A percentile compares a stretch with the other conserved stretches of the same genome.
These are phyloP conservation scores for Zoanthus sansibaricus DNA, from an alignment of 92 coral and sea anemone species.

Conservation along the genomic window DNA sequence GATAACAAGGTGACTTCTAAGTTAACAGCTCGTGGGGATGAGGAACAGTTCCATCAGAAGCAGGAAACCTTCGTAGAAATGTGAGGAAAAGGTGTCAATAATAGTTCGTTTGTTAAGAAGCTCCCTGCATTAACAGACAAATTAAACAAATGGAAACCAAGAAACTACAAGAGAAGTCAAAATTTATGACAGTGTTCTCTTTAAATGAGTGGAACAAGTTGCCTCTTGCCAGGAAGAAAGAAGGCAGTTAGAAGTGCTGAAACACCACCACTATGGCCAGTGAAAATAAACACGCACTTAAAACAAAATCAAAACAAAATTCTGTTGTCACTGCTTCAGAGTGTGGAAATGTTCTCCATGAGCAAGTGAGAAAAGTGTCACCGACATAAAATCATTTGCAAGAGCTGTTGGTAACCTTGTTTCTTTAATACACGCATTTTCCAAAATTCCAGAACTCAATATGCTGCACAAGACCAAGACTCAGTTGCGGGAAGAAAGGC, in stretches of 20 bases:
- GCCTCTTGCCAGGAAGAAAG: conserved; percentile 33
- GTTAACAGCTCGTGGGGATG: conserved; percentile 12
- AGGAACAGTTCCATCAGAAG: conserved; percentile 41
- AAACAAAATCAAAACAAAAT: conserved; percentile 60
- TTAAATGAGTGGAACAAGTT: conserved; percentile 49
- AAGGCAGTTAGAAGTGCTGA: conserved; percentile 39
- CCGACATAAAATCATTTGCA: conserved; percentile 19
- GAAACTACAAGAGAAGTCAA: conserved; percentile 36
- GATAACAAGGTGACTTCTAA: background rate
- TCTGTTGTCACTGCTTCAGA: conserved; percentile 39
- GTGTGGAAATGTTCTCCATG: conserved; percentile 32
- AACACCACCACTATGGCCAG: conserved; percentile 54
- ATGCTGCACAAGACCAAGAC: conserved; percentile 16
- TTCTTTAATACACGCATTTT: background rate
- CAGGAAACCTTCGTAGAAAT: conserved; percentile 18
- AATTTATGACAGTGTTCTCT: conserved; percentile 47
- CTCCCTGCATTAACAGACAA: conserved; percentile 43
- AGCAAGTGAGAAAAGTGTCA: conserved; percentile 7
- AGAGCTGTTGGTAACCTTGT: conserved; percentile 10
- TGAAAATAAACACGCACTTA: conserved; percentile 33
- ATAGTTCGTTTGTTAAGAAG: conserved; percentile 41
- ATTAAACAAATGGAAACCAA: conserved; percentile 56
- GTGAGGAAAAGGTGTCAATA: conserved; percentile 11
- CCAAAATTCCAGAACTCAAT: conserved; percentile 33
- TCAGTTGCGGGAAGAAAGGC: conserved; percentile 28